Conservation (phyloP, 2,797 vertebrate genomes). For the Chrysocyon brachyurus region DNA sequence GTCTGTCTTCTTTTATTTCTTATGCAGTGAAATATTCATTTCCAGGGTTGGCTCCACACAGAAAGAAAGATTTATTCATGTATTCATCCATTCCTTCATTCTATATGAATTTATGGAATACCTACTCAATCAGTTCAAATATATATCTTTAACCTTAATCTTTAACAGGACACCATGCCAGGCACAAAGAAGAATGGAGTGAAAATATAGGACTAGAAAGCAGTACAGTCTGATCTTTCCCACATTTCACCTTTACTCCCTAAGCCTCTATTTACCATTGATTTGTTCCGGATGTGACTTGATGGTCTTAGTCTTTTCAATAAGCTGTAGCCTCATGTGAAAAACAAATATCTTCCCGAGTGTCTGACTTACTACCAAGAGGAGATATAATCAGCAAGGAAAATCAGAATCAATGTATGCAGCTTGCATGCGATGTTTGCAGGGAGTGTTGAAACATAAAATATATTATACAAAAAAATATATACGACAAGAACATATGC, state of each 20-base stretch:
- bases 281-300: background rate
- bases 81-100: background rate
- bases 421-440: background rate
- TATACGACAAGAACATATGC: background rate
- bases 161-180: background rate
- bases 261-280: background rate
- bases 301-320: background rate
- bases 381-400: background rate
- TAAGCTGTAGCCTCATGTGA: background rate
- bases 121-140: background rate
- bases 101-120: background rate
- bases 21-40: background rate
- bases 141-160: background rate
- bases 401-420: background rate
- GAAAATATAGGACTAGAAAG: background rate
- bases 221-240: background rate
- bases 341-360: constrained; percentile 32
- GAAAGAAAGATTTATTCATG: background rate
- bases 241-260: background rate
- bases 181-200: background rate
- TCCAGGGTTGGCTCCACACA: background rate
- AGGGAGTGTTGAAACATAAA: constrained; percentile 16
- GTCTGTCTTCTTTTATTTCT: background rate
- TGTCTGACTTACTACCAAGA: background rate
- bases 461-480: background rate